A percentile compares a stretch with the other conserved stretches of the same genome.
These are phyloP conservation scores for Dynastes tityus DNA, from an alignment of 2,888 invertebrate species.

Conservation along the genomic window DNA sequence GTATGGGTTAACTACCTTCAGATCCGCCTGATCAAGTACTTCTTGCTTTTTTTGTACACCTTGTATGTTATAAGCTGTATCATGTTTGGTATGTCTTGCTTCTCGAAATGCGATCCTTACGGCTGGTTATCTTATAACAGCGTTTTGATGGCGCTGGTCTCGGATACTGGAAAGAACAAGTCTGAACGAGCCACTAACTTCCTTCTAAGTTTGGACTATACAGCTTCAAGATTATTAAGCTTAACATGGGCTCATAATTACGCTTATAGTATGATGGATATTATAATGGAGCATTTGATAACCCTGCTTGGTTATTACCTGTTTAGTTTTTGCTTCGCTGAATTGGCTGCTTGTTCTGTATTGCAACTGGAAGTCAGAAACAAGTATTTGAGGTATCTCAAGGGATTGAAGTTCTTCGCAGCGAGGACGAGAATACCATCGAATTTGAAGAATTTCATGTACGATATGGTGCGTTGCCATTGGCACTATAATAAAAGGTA, in stretches of 20 bases:
- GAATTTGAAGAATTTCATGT: conserved; percentile 41
- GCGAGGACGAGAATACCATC: conserved; percentile 28
- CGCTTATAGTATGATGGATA: conserved; percentile 50
- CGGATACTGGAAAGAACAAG: not conserved
- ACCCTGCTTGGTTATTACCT: conserved; percentile 51
- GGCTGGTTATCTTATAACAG: conserved; percentile 45
- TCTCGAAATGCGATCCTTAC: conserved; percentile 8
- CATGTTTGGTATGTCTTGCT: conserved; percentile 31
- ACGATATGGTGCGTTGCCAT: conserved; percentile 42
- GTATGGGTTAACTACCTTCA: conserved; percentile 44
- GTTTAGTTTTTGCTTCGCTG: conserved; percentile 49
- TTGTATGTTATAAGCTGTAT: conserved; percentile 32
- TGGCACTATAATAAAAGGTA: conserved; percentile 49
- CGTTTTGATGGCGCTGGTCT: not conserved
- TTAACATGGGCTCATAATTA: conserved; percentile 28
- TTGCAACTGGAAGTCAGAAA: conserved; percentile 24
- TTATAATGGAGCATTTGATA: conserved; percentile 37
- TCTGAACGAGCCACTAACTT: not conserved
- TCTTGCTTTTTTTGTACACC: conserved; percentile 26
- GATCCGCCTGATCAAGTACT: conserved; percentile 45
- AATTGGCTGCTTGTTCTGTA: conserved; percentile 50
- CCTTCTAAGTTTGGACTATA: conserved; percentile 30
- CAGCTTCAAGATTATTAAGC: conserved; percentile 38
- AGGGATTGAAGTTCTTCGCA: conserved; percentile 25
- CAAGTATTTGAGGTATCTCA: conserved; percentile 36